Percentiles rank a stretch among this genome's conserved stretches.
phyloP scores from a whole-genome alignment of 2,888 invertebrate genomes.

The Melitaea athalia region DNA sequence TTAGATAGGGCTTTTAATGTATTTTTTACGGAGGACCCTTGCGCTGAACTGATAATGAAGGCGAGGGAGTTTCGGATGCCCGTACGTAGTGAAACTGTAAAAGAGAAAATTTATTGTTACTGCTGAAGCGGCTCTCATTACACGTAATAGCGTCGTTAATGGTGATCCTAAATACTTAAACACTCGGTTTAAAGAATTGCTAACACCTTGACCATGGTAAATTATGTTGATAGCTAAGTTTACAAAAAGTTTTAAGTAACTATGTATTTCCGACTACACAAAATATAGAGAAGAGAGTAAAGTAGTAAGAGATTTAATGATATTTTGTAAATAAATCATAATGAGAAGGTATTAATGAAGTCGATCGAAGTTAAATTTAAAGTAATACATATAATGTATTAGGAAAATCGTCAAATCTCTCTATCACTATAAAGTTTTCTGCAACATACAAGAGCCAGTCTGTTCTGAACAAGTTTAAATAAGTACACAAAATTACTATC shows the following conservation, averaged over 20 bases:
- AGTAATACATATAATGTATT: not conserved
- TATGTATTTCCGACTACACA: not conserved
- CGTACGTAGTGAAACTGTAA: slow-evolving; percentile 63
- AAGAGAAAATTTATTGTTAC: slow-evolving; percentile 74
- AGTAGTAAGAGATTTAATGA: not conserved
- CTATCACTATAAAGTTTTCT: too few species aligned
- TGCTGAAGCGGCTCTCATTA: slow-evolving; percentile 66
- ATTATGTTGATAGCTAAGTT: slow-evolving; percentile 1
- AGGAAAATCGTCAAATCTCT: not conserved
- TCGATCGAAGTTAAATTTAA: not conserved
- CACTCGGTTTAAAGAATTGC: slow-evolving; percentile 56
- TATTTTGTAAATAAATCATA: not conserved
- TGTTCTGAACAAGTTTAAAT: too few species aligned
- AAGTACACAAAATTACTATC: too few species aligned
- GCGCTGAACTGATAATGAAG: slow-evolving; percentile 78
- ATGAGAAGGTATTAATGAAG: not conserved
- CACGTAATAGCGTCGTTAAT: slow-evolving; percentile 66
- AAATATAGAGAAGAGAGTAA: not conserved
- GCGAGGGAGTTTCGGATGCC: slow-evolving; percentile 55
- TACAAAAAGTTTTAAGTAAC: not conserved
- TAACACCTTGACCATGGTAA: not conserved
- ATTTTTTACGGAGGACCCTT: slow-evolving; percentile 65
- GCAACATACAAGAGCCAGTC: too few species aligned
- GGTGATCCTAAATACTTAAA: slow-evolving; percentile 62
- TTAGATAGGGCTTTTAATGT: slow-evolving; percentile 70